phyloP scores from a whole-genome alignment of 2,888 invertebrate species.

The Macrophya alboannulata region DNA sequence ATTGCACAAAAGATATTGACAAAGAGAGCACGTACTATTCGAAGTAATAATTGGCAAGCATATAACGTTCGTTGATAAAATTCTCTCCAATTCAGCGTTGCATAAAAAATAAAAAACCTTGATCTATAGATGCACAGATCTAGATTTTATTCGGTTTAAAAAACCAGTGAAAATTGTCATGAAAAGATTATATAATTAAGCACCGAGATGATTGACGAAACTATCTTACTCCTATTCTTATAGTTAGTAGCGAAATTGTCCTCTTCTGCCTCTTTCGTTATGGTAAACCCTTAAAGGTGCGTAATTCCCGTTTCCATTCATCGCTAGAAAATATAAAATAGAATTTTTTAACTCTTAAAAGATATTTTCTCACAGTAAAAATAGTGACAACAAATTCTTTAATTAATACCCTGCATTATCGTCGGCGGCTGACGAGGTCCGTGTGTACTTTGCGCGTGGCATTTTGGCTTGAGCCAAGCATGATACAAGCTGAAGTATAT shows the following conservation, averaged over 20 bases:
- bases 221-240: neutral
- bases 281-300: constrained; percentile 91
- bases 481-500: constrained; percentile 89
- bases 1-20: constrained; percentile 8
- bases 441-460: constrained; percentile 84
- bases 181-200: constrained; percentile 42
- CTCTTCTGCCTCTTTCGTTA: constrained; percentile 90
- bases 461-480: constrained; percentile 88
- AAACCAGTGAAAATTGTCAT: neutral
- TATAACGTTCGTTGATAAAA: neutral
- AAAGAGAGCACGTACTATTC: neutral
- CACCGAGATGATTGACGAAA: constrained; percentile 42
- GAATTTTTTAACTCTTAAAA: neutral
- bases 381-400: constrained; percentile 32
- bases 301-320: constrained; percentile 88
- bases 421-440: constrained; percentile 85
- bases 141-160: neutral
- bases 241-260: constrained; percentile 90
- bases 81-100: constrained; percentile 1
- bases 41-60: neutral
- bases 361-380: constrained; percentile 17
- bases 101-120: neutral
- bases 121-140: too few species aligned
- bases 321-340: constrained; percentile 80
- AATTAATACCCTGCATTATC: constrained; percentile 84